These are phyloP conservation scores for Rattus rattus DNA, from an alignment of 2,113 vertebrate genomes.

Conservation along the genomic window DNA sequence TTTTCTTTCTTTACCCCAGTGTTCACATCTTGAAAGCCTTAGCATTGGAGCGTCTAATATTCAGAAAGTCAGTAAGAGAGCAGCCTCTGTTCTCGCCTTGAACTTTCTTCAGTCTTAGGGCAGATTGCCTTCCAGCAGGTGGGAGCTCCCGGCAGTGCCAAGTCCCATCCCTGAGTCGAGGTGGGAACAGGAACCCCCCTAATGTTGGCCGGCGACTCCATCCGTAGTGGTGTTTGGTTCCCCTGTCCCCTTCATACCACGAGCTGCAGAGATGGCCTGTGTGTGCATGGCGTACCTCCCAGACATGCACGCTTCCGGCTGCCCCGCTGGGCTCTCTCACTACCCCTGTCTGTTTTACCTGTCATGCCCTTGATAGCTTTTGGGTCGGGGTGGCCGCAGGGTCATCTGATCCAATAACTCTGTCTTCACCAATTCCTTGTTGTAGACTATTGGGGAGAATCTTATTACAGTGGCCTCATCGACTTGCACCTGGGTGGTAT, in stretches of 20 bases:
- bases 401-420: conserved; percentile 90
- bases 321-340: not conserved
- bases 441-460: conserved; percentile 99
- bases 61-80: not conserved
- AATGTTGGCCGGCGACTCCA: not conserved
- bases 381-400: conserved; percentile 54
- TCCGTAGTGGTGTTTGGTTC: not conserved
- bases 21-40: not conserved
- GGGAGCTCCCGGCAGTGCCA: not conserved
- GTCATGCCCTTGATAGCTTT: conserved; percentile 58
- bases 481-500: conserved; percentile 99
- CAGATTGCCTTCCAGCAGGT: not conserved
- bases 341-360: not conserved
- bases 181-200: not conserved
- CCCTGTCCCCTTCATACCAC: not conserved
- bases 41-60: not conserved
- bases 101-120: not conserved
- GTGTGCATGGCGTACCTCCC: not conserved
- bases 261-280: not conserved
- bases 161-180: too few relatives aligned
- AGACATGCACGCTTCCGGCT: conserved; percentile 67
- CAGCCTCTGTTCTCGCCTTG: not conserved
- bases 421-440: conserved; percentile 98
- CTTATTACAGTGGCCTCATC: conserved; percentile 99
- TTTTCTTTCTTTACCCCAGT: not conserved